Percentiles rank a stretch among this genome's conserved stretches.
Conservation (phyloP, 2,797 vertebrate species). For the Erithacus rubecula region DNA sequence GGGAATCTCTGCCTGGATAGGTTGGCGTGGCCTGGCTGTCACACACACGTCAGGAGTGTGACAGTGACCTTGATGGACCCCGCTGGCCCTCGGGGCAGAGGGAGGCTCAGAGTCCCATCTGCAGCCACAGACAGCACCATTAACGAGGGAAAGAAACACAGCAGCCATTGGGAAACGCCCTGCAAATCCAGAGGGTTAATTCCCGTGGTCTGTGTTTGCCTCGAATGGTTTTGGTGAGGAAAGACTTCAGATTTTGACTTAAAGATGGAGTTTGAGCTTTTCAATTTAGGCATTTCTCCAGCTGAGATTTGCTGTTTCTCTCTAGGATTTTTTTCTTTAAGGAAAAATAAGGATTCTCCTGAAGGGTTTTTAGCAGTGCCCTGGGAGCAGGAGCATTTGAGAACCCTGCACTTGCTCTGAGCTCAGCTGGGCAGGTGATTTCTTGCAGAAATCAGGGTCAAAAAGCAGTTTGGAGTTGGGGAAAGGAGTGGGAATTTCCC, state of each 20-base stretch:
- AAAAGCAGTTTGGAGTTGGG: neutral
- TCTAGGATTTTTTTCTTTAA: too few relatives aligned
- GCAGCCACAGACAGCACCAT: fast-evolving
- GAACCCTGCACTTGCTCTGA: neutral
- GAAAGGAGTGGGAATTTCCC: neutral
- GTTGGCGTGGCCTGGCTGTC: fast-evolving
- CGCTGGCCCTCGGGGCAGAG: fast-evolving
- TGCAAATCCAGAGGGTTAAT: neutral
- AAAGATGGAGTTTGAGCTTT: fast-evolving
- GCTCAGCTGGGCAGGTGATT: neutral
- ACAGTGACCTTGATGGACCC: neutral
- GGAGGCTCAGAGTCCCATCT: fast-evolving
- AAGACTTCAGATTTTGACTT: neutral
- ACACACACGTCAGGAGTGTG: neutral
- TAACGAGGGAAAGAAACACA: fast-evolving
- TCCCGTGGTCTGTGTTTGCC: neutral
- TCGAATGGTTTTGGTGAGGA: neutral
- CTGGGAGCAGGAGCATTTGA: neutral
- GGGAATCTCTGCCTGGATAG: neutral
- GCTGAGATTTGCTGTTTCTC: neutral
- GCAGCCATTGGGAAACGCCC: neutral
- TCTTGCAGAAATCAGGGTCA: neutral
- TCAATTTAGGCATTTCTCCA: neutral
- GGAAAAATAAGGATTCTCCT: neutral
- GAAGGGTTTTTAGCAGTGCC: neutral